phyloP scores from a whole-genome alignment of 2,888 invertebrate species.

The Platerodrilus igneus region DNA sequence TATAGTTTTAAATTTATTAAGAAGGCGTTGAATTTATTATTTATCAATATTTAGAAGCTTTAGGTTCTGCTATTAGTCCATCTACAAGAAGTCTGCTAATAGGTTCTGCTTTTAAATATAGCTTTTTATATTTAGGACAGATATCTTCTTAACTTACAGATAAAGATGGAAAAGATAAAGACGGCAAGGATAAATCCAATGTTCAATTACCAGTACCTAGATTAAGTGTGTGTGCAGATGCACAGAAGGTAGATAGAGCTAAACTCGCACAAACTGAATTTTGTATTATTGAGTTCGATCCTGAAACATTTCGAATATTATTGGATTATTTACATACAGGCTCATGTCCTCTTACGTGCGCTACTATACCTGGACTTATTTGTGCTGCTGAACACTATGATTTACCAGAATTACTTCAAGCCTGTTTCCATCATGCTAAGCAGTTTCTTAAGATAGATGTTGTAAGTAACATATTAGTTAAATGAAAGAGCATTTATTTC shows the following conservation, averaged over 20 bases:
- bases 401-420: constrained; percentile 84
- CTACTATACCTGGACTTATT: constrained; percentile 86
- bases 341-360: constrained; percentile 86
- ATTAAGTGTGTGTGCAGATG: constrained; percentile 88
- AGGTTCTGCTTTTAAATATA: no score
- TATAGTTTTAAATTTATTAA: constrained; percentile 1
- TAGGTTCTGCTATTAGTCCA: constrained; percentile 1
- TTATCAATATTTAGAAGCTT: neutral
- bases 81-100: no score
- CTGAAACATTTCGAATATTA: constrained; percentile 86
- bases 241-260: constrained; percentile 87
- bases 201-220: constrained; percentile 78
- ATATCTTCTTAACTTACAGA: constrained; percentile 51
- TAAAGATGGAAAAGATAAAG: constrained; percentile 76
- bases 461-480: constrained; percentile 53
- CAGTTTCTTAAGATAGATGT: constrained; percentile 89
- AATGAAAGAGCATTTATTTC: no score
- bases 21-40: neutral
- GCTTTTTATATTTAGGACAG: constrained; percentile 11
- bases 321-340: constrained; percentile 91
- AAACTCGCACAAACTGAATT: constrained; percentile 93
- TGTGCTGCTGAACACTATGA: constrained; percentile 95
- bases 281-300: constrained; percentile 91
- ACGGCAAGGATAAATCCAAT: constrained; percentile 69
- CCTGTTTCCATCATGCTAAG: constrained; percentile 93